Base-by-base conservation (phyloP, 2,888 invertebrate genomes). In the Lasius fuliginosus region DNA sequence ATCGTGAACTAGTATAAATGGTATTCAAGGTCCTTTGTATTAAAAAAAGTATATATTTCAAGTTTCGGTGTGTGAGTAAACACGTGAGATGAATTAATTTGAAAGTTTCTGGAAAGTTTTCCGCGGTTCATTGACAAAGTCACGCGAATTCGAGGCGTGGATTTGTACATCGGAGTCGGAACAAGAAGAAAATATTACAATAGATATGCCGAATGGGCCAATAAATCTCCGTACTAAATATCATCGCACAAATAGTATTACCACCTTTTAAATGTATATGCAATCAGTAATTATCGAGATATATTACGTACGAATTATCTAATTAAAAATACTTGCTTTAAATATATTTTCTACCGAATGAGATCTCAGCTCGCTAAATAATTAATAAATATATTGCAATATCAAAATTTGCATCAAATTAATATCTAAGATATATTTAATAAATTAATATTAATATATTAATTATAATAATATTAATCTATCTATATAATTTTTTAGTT, bases 91-190 rank as follows among this genome's bases (percentile, higher is more conserved):
- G 87, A 90, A 89, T 89, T 85, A 88, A 89, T 83, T 85, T 84
- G 71, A 84, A 68, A 73, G 67, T 83, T 83, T 77, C 49, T 69
- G 60, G 77, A 84, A 88, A 85, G 84, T 90, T 88, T 79, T 5
- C 62, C 67, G 86, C 56, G 85, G 73, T 88, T 75, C 86, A 86
- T 89, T 88, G 84, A 84, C 79, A 53, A 83, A 88, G 88, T 89
- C 89, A 88, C 89, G 89, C 88, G 86, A 89, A 88, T 88, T 90
- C 83, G 85, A 86, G 89, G 88, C 84, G 89, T 89, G 90, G 89
- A 90, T 86, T 84, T 82, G 85, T 84, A 69, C 56, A 46, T 67
- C 49, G 65, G 56, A 53, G 53, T 62, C 64, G 23, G 53, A n/a
- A 69, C 71, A 64, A 53, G 56, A 69, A 56, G 46, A 49, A 71